Conservation (phyloP, 1,140 invertebrate genomes). For the Pissodes strobi region DNA sequence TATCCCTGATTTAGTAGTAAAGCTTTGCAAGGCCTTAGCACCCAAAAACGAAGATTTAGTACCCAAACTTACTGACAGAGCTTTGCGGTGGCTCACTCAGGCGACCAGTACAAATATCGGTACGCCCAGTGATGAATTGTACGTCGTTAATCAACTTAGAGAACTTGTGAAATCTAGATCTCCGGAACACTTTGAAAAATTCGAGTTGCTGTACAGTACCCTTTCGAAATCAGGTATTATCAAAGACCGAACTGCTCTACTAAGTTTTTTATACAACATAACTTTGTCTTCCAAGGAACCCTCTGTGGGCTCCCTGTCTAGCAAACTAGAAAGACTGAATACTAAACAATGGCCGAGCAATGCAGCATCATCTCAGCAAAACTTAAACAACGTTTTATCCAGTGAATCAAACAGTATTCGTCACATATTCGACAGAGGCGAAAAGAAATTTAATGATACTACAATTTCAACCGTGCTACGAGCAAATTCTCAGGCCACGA, state of each 20-base stretch:
- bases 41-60: constrained; percentile 47
- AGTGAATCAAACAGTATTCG: constrained; percentile 30
- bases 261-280: constrained; percentile 35
- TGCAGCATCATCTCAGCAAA: constrained; percentile 1
- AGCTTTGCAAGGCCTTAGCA: constrained; percentile 50
- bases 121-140: constrained; percentile 42
- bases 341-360: constrained; percentile 4
- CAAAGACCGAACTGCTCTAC: constrained; percentile 21
- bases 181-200: constrained; percentile 42
- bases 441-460: constrained; percentile 32
- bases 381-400: constrained; percentile 13
- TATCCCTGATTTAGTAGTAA: constrained; percentile 44
- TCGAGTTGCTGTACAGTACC: constrained; percentile 49
- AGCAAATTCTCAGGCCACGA: constrained; percentile 36
- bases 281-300: constrained; percentile 8
- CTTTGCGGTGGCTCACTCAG: constrained; percentile 43
- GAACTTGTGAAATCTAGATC: constrained; percentile 38
- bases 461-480: constrained; percentile 21
- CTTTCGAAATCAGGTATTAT: constrained; percentile 45
- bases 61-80: constrained; percentile 44
- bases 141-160: constrained; percentile 43
- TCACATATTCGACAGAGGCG: constrained; percentile 31
- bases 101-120: constrained; percentile 8
- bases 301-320: constrained; percentile 9
- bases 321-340: constrained; percentile 26